Percentiles rank a stretch among this genome's conserved stretches.
These are phyloP conservation scores for Styela clava DNA, from an alignment of 23 tunicate genomes.

Conservation along the genomic window DNA sequence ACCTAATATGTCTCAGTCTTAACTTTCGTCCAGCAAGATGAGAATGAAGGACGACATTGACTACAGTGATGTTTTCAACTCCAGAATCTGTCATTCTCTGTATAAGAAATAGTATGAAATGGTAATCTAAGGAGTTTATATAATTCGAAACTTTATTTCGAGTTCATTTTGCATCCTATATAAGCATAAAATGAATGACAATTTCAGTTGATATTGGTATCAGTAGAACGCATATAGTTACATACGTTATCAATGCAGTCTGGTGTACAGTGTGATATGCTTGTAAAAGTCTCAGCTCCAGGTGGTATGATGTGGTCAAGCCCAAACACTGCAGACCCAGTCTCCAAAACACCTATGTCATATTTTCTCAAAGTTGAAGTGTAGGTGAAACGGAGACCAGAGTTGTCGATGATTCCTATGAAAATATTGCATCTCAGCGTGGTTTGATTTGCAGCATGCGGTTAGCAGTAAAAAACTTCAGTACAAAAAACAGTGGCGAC, in stretches of 20 bases:
- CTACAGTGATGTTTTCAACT: slow-evolving; percentile 31
- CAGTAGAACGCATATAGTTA: no score
- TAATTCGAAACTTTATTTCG: no score
- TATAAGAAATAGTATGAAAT: not conserved
- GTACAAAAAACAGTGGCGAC: no score
- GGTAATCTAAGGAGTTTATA: no score
- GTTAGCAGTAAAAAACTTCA: no score
- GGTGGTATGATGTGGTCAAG: slow-evolving; percentile 46
- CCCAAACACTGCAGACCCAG: slow-evolving; percentile 28
- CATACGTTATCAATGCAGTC: slow-evolving; percentile 33
- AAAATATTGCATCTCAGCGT: slow-evolving; percentile 5
- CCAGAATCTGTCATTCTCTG: slow-evolving; percentile 27
- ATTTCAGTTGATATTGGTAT: no score
- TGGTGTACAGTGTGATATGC: slow-evolving; percentile 28
- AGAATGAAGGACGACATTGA: slow-evolving; percentile 28
- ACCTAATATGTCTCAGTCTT: slow-evolving; percentile 47
- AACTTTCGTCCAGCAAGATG: slow-evolving; percentile 33
- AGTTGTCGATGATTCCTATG: slow-evolving; percentile 42
- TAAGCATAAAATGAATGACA: no score
- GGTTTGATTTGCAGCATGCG: no score
- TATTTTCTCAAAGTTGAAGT: slow-evolving; percentile 37
- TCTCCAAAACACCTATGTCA: slow-evolving; percentile 41
- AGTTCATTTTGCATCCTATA: no score
- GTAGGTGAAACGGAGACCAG: slow-evolving; percentile 50
- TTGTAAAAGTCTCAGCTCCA: slow-evolving; percentile 34